Percentiles rank a stretch among this genome's conserved stretches.
Evolutionary conservation across 2,888 invertebrate genomes (phyloP).

Genomic region (Noctua janthe): DNA sequence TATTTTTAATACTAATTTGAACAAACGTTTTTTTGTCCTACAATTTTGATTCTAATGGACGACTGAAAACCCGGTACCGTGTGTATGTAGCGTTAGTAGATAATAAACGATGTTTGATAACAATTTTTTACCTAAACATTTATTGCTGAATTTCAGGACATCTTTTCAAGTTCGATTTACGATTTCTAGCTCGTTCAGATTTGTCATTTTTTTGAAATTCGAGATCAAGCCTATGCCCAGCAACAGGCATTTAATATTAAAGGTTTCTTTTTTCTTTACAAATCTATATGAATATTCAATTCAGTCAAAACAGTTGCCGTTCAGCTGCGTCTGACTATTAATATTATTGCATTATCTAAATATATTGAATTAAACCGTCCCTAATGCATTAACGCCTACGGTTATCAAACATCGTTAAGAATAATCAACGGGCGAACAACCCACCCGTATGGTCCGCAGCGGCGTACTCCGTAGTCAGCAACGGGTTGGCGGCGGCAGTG

Average conservation of each 20-base stretch:
- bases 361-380: not conserved
- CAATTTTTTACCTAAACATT: conserved; percentile 44
- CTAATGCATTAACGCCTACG: conserved; percentile 25
- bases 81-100: conserved; percentile 81
- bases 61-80: conserved; percentile 82
- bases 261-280: no score
- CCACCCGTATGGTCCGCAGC: conserved; percentile 98
- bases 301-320: conserved; percentile 21
- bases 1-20: conserved; percentile 69
- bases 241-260: conserved; percentile 9
- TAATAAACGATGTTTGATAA: conserved; percentile 76
- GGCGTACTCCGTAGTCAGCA: conserved; percentile 95
- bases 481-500: conserved; percentile 94
- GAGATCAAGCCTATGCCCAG: conserved; percentile 13
- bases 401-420: conserved; percentile 76
- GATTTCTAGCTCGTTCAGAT: not conserved
- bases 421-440: conserved; percentile 91
- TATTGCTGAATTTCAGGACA: not conserved
- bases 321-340: conserved; percentile 16
- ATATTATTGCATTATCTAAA: not conserved
- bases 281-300: not conserved
- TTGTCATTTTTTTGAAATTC: not conserved
- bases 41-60: conserved; percentile 73
- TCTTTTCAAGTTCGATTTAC: not conserved
- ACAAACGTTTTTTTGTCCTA: conserved; percentile 67